Percentiles rank a stretch among this genome's conserved stretches.
Evolutionary conservation across 2,888 invertebrate species (phyloP).

Genomic region (Stenotaenia linearis): DNA sequence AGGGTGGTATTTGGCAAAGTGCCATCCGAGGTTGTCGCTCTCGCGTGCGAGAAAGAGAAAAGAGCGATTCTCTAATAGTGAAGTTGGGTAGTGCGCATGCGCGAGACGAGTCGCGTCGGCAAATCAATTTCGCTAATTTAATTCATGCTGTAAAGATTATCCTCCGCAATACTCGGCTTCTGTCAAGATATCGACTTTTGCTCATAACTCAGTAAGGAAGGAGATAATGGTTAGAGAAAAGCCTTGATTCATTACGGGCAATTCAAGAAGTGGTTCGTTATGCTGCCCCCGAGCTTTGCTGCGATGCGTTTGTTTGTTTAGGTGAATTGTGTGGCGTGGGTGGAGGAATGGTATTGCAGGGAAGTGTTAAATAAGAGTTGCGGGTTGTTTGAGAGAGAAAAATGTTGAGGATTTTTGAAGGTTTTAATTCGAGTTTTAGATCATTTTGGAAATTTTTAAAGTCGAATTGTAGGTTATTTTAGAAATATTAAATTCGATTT

Average conservation of each 20-base stretch:
- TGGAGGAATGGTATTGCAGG: too few species aligned
- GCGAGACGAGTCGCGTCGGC: background rate
- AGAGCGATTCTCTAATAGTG: slow-evolving; percentile 5
- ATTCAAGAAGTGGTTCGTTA: background rate
- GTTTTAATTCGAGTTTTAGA: too few species aligned
- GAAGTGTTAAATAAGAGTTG: too few species aligned
- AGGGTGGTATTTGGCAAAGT: slow-evolving; percentile 6
- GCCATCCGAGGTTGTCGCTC: slow-evolving; percentile 12
- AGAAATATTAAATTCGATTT: too few species aligned
- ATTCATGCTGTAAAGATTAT: slow-evolving; percentile 24
- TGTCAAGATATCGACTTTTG: background rate
- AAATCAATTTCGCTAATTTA: slow-evolving; percentile 12
- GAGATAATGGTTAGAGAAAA: background rate
- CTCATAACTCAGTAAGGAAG: background rate
- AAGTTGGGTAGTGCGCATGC: background rate
- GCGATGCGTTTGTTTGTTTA: background rate
- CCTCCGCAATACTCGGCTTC: background rate
- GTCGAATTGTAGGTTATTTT: too few species aligned
- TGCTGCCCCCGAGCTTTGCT: background rate
- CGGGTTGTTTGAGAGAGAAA: too few species aligned
- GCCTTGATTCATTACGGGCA: background rate
- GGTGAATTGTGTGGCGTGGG: too few species aligned
- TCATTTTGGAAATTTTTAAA: too few species aligned
- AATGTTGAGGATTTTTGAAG: too few species aligned
- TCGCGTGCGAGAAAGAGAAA: slow-evolving; percentile 3